Percentiles rank a stretch among this genome's conserved stretches.
Evolutionary conservation across 2,888 invertebrate species (phyloP).

Genomic region (Pheosia gnoma): DNA sequence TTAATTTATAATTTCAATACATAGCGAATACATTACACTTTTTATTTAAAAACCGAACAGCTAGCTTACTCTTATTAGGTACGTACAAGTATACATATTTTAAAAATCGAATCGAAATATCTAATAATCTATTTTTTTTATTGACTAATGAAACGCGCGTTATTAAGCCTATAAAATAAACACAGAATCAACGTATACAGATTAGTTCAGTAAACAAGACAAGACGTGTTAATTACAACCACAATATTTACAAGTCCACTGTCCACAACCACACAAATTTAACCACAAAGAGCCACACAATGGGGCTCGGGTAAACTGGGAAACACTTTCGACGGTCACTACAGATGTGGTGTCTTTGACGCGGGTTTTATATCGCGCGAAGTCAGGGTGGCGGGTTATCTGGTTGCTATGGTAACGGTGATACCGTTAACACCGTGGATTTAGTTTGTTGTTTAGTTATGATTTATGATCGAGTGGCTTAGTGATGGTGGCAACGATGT

Average conservation of each 20-base stretch:
- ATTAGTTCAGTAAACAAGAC: background rate
- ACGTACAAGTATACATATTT: too few relatives aligned
- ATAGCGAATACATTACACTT: too few relatives aligned
- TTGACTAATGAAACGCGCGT: too few relatives aligned
- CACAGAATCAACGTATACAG: background rate
- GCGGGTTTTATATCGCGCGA: constrained; percentile 31
- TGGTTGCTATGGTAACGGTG: constrained; percentile 40
- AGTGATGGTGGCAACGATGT: too few relatives aligned
- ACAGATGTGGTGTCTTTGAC: constrained; percentile 16
- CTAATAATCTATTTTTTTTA: too few relatives aligned
- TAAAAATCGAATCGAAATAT: too few relatives aligned
- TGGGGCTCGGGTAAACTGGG: constrained; percentile 17
- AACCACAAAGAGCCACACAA: constrained; percentile 6
- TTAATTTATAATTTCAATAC: too few relatives aligned
- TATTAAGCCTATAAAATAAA: background rate
- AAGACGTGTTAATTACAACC: background rate
- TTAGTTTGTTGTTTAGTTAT: background rate
- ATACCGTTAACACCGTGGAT: constrained; percentile 11
- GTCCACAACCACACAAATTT: background rate
- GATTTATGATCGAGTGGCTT: background rate
- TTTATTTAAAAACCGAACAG: too few relatives aligned
- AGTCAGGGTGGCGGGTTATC: constrained; percentile 34
- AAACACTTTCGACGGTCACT: constrained; percentile 27
- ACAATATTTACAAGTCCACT: background rate
- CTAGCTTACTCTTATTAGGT: too few relatives aligned